Evolutionary conservation across 2,113 vertebrate species (phyloP).

Genomic region (Upupa epops): DNA sequence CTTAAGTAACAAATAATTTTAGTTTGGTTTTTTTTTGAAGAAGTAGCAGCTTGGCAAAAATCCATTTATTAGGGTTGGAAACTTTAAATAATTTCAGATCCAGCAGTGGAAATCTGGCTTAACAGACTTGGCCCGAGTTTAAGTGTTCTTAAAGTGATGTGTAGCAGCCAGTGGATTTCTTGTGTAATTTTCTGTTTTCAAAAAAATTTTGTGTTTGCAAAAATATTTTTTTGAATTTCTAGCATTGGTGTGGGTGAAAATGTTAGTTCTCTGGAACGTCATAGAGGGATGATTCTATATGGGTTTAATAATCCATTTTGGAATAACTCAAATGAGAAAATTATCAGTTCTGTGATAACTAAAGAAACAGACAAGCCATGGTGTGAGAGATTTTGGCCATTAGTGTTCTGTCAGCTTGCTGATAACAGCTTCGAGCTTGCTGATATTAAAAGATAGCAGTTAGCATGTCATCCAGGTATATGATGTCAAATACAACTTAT

Average conservation of each 20-base stretch:
- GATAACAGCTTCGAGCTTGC: not conserved
- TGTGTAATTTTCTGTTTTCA: not conserved
- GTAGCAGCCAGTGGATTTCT: not conserved
- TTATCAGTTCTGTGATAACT: not conserved
- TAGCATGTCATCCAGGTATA: not conserved
- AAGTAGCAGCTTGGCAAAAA: not conserved
- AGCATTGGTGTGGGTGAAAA: too few relatives aligned
- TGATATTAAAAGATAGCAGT: not conserved
- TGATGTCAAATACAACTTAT: not conserved
- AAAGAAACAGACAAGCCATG: not conserved
- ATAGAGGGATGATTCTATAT: not conserved
- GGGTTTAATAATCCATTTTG: not conserved
- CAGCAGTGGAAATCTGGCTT: not conserved
- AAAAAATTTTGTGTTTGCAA: not conserved
- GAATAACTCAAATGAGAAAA: not conserved
- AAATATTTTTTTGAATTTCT: not conserved
- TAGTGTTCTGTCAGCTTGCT: not conserved
- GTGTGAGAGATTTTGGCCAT: not conserved
- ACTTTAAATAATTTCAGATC: not conserved
- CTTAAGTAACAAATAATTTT: not conserved
- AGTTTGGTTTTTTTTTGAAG: not conserved
- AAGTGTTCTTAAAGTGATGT: not conserved
- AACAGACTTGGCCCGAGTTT: not conserved
- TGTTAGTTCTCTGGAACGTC: not conserved
- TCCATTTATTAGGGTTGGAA: not conserved